Evolutionary conservation across 2,888 invertebrate species (phyloP).

Genomic region (Noctua fimbriata): DNA sequence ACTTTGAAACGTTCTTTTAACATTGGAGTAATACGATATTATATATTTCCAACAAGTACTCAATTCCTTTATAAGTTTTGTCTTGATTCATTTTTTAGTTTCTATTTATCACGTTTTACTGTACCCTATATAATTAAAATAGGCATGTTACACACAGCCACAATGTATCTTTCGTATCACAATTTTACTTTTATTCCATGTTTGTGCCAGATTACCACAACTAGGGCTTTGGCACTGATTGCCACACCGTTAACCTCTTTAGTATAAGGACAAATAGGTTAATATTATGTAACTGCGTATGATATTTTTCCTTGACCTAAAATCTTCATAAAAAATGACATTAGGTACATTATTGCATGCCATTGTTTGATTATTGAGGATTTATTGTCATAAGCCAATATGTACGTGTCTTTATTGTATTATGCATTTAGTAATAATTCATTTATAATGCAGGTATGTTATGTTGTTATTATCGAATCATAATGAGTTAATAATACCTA

Average conservation of each 20-base stretch:
- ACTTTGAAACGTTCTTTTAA: no score
- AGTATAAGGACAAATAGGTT: conserved; percentile 34
- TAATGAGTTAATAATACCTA: background rate
- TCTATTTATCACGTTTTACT: no score
- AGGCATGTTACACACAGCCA: background rate
- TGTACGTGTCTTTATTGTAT: conserved; percentile 4
- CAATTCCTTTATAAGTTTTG: no score
- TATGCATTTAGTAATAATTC: background rate
- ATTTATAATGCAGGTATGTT: background rate
- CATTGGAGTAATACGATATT: no score
- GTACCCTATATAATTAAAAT: background rate
- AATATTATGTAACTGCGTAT: background rate
- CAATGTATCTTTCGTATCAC: background rate
- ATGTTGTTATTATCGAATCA: background rate
- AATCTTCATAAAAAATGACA: conserved; percentile 11
- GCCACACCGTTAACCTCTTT: conserved; percentile 44
- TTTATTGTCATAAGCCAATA: background rate
- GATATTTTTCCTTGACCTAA: conserved; percentile 38
- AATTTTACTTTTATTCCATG: conserved; percentile 19
- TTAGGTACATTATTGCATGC: background rate
- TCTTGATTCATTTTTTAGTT: no score
- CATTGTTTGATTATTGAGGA: conserved; percentile 30
- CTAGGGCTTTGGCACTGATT: conserved; percentile 41
- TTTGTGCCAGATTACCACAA: conserved; percentile 17
- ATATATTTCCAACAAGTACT: no score